These are phyloP conservation scores for Fulica atra DNA, from an alignment of 2,113 vertebrate genomes.

Conservation along the genomic window DNA sequence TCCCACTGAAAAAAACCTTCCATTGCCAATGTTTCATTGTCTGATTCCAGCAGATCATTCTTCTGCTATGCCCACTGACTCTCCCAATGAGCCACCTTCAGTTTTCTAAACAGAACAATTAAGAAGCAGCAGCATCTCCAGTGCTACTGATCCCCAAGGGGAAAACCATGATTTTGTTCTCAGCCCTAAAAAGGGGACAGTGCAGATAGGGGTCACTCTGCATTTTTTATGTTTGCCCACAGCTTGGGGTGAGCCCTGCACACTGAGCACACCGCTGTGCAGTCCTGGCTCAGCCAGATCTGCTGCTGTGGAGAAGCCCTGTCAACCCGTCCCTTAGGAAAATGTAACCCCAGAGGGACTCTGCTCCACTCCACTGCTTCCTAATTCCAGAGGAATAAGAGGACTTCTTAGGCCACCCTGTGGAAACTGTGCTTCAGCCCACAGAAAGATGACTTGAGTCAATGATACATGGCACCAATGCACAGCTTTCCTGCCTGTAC, in stretches of 20 bases:
- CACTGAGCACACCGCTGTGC: fast-evolving
- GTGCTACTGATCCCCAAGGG: neutral
- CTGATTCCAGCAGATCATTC: neutral
- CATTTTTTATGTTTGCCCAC: neutral
- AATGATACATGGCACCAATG: neutral
- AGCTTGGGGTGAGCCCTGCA: fast-evolving
- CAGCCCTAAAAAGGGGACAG: neutral
- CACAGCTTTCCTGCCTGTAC: neutral
- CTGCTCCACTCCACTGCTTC: neutral
- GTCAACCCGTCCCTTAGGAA: fast-evolving
- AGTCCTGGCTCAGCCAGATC: neutral
- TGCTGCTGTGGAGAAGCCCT: neutral
- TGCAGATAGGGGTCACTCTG: neutral
- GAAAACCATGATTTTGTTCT: neutral
- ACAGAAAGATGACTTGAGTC: no score
- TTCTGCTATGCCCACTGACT: neutral
- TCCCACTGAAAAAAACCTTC: neutral
- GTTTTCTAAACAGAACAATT: neutral
- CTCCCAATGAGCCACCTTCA: neutral
- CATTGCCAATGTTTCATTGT: neutral
- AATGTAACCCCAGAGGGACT: neutral
- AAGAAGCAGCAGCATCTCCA: neutral
- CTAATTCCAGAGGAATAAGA: neutral
- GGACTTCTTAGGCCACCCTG: neutral
- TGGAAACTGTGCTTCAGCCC: neutral